Evolutionary conservation across 2,113 vertebrate genomes (phyloP).

Genomic region (Corynorhinus townsendii): DNA sequence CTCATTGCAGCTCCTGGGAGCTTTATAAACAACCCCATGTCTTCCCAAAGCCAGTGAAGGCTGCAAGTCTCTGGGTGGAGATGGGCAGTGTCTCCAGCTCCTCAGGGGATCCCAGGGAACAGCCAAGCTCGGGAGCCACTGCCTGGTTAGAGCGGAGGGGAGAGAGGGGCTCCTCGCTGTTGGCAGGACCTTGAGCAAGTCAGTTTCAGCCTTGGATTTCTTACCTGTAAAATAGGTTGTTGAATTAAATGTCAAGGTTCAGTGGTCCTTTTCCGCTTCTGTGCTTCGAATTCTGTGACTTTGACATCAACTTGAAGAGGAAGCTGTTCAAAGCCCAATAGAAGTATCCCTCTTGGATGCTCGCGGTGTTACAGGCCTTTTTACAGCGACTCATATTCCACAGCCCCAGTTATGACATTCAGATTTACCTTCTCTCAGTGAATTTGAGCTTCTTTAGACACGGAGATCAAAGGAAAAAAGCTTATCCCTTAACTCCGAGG

Average conservation of each 20-base stretch:
- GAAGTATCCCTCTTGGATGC: constrained; percentile 63
- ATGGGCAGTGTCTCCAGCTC: background rate
- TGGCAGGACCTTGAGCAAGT: background rate
- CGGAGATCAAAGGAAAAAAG: background rate
- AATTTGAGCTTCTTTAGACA: constrained; percentile 32
- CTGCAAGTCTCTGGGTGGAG: background rate
- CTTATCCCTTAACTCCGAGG: background rate
- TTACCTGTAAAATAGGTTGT: background rate
- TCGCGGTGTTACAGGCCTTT: background rate
- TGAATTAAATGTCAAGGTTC: background rate
- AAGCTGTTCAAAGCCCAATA: constrained; percentile 57
- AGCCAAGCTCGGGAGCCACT: background rate
- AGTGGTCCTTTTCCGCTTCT: background rate
- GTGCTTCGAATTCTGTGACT: constrained; percentile 23
- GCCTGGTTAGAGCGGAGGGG: background rate
- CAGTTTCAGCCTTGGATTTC: background rate
- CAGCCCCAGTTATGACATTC: constrained; percentile 36
- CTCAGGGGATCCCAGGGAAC: background rate
- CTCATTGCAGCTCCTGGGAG: background rate
- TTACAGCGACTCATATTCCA: background rate
- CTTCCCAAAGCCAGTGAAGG: background rate
- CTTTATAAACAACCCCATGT: background rate
- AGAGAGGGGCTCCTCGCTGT: background rate
- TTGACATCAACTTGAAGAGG: constrained; percentile 12
- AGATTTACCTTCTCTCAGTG: constrained; percentile 61